Percentiles rank a stretch among this genome's conserved stretches.
These are phyloP conservation scores for Oryzias curvinotus DNA, from an alignment of 2,113 vertebrate species.

Conservation along the genomic window DNA sequence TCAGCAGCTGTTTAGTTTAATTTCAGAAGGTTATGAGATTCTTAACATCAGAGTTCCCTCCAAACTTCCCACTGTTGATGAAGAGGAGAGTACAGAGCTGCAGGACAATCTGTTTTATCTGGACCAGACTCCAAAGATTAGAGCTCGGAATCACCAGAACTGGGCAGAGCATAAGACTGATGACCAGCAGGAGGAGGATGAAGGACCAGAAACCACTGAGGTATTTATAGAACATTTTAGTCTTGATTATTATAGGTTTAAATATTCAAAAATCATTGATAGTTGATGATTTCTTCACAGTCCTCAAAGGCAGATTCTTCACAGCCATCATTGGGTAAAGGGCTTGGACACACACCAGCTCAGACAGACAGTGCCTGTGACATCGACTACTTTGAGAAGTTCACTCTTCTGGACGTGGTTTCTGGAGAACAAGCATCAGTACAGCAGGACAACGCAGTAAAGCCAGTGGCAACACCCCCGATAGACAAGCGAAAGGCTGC, in stretches of 20 bases:
- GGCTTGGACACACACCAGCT: constrained; percentile 19
- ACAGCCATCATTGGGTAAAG: constrained; percentile 32
- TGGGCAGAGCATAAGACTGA: constrained; percentile 17
- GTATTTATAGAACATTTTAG: constrained; percentile 24
- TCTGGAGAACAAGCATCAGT: constrained; percentile 45
- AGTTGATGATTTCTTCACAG: constrained; percentile 27
- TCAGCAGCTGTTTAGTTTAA: constrained; percentile 87
- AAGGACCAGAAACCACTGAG: constrained; percentile 50
- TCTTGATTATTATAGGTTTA: neutral
- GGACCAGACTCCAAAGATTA: constrained; percentile 81
- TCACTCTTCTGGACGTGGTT: constrained; percentile 85
- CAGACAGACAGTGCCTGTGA: constrained; percentile 63
- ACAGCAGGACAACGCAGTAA: constrained; percentile 35
- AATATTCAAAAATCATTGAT: neutral
- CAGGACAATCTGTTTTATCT: constrained; percentile 88
- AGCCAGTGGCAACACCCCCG: constrained; percentile 8
- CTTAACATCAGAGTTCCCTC: constrained; percentile 89
- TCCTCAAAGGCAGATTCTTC: constrained; percentile 33
- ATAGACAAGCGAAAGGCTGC: constrained; percentile 34
- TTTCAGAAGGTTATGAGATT: constrained; percentile 94
- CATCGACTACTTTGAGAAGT: constrained; percentile 93
- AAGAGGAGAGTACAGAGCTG: constrained; percentile 87
- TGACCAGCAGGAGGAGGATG: constrained; percentile 28
- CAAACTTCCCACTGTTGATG: constrained; percentile 86
- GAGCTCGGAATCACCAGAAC: constrained; percentile 55